Conservation (phyloP, 2,888 invertebrate genomes). For the Temnothorax ravouxi region DNA sequence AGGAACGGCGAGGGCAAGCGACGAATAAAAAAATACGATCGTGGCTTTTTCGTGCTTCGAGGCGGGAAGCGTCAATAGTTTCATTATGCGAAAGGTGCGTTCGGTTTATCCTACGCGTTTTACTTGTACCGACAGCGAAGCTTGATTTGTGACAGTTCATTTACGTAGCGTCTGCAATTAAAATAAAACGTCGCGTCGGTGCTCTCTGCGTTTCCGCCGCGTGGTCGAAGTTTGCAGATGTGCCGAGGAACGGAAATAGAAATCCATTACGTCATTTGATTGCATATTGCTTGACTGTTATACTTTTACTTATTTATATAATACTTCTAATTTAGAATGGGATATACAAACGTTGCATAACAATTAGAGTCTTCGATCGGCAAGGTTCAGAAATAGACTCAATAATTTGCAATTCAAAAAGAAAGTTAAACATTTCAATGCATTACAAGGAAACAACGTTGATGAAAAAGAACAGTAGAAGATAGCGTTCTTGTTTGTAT, state of each 20-base stretch:
- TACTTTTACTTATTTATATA: not conserved
- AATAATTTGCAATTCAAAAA: constrained; percentile 5
- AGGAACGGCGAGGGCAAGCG: constrained; percentile 12
- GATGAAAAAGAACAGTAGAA: not conserved
- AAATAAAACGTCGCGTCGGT: constrained; percentile 21
- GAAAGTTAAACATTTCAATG: not conserved
- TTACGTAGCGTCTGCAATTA: constrained; percentile 38
- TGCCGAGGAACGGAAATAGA: not conserved
- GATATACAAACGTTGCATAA: not conserved
- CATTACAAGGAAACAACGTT: not conserved
- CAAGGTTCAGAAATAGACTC: not conserved
- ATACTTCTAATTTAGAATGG: not conserved
- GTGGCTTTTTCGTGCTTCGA: not conserved
- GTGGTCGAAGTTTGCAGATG: not conserved
- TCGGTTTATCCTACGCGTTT: constrained; percentile 39
- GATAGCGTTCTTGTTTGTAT: not conserved
- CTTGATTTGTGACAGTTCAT: constrained; percentile 34
- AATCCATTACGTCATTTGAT: not conserved
- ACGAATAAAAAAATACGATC: constrained; percentile 20
- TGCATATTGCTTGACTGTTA: not conserved
- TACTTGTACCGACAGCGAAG: constrained; percentile 3
- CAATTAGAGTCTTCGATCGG: not conserved
- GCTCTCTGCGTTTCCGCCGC: not conserved
- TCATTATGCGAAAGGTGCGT: constrained; percentile 45
- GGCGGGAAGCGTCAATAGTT: constrained; percentile 40